Base-by-base conservation (phyloP, 2,888 invertebrate species). In the Cryptus armator region DNA sequence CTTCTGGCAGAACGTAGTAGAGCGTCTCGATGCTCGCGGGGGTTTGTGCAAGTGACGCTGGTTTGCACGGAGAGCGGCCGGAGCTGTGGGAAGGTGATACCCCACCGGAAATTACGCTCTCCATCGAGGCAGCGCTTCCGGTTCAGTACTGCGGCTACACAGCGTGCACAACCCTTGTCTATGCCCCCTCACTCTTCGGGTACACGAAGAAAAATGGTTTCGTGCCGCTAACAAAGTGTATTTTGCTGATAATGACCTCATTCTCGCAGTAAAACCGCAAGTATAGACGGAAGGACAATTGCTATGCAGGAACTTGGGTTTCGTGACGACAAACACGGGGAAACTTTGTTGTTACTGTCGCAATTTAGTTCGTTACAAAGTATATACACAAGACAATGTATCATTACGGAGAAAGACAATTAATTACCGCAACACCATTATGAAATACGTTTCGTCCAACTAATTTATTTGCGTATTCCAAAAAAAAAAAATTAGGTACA, bases 41-140 rank as follows among this genome's bases (percentile, higher is more conserved):
- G 68, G 46, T 56, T 59, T 64, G 43, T 48, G 68, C n/a, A 48
- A 74, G 51, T 56, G 70, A 74, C 68, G 82, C 56, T 68, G 68
- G 67, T 5, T 46, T 77, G 59, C 48, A 51, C 81, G 68, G 76
- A 62, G 12, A 56, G 46, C 44, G 62, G 72, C 62, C 71, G 48
- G 43, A 56, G 46, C 59, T 66, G 56, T 67, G 81, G 80, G 79
- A 85, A 86, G 77, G 89, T 86, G 89, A 91, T 89, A 89, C 86
- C 90, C 87, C 19, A 62, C 89, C 91, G 92, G 92, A 92, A 92
- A 92, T 92, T 92, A 90, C 90, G 87, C 89, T 90, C 89, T 90
- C 87, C 87, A 83, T 85, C 85, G 87, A 89, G 88, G 87, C 88
- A 76, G 86, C 43, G 84, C 86, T 89, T 91, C 90, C 90, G 89